phyloP scores from a whole-genome alignment of 64 coral and sea anemone species.

The Montipora capricornis region DNA sequence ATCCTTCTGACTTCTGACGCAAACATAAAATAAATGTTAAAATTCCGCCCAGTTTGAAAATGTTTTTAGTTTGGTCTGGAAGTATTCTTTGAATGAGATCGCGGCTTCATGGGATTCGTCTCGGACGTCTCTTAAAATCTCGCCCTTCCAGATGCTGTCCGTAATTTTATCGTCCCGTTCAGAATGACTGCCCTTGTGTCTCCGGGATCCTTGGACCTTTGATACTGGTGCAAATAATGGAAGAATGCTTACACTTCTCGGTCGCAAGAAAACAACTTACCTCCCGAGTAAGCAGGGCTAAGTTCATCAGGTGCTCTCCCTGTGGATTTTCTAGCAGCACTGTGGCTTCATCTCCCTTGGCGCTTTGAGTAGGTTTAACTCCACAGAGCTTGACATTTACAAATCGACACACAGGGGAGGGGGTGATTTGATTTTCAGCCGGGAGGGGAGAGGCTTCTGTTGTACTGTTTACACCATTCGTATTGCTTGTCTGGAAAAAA shows the following conservation, averaged over 20 bases:
- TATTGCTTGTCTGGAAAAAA: slow-evolving; percentile 4
- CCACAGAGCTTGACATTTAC: slow-evolving; percentile 89
- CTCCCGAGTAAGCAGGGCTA: slow-evolving; percentile 60
- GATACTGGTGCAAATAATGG: neutral
- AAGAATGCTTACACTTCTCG: neutral
- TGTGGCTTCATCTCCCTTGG: slow-evolving; percentile 75
- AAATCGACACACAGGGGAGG: slow-evolving; percentile 86
- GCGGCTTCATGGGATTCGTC: too few species aligned
- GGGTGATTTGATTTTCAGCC: slow-evolving; percentile 22
- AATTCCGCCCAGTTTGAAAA: too few species aligned
- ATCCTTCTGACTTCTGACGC: too few species aligned
- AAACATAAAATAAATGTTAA: too few species aligned
- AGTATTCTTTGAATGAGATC: too few species aligned
- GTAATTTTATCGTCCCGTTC: too few species aligned
- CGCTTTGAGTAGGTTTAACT: slow-evolving; percentile 62
- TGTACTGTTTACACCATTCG: neutral
- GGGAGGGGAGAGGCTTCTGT: slow-evolving; percentile 20
- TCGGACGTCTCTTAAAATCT: too few species aligned
- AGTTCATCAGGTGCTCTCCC: slow-evolving; percentile 72
- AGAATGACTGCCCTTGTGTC: too few species aligned
- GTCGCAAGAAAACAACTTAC: slow-evolving; percentile 17
- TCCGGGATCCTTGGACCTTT: too few species aligned
- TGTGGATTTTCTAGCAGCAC: slow-evolving; percentile 89
- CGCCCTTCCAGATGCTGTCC: too few species aligned
- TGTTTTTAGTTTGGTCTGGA: too few species aligned